Percentiles rank a stretch among this genome's conserved stretches.
Evolutionary conservation across 1,140 invertebrate genomes (phyloP).

Genomic region (Leptopilina boulardi): DNA sequence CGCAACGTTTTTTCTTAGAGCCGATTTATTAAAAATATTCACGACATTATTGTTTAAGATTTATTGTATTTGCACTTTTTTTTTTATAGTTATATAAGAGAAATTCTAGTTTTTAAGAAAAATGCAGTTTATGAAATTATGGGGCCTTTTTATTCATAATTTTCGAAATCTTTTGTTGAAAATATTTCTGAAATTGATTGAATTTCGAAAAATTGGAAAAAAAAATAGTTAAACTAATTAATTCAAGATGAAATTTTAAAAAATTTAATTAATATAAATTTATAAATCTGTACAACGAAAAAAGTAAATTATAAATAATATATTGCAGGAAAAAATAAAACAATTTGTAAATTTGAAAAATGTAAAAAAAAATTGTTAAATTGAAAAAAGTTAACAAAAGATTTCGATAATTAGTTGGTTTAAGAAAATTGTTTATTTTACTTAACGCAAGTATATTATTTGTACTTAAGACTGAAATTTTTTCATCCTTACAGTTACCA

Average conservation of each 20-base stretch:
- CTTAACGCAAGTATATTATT: slow-evolving; percentile 12
- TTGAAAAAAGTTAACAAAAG: not conserved
- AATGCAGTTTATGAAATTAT: not conserved
- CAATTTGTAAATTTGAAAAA: not conserved
- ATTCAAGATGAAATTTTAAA: no score
- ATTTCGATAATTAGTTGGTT: not conserved
- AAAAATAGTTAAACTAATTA: no score
- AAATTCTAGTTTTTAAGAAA: not conserved
- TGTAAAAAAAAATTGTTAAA: not conserved
- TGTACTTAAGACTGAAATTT: slow-evolving; percentile 33
- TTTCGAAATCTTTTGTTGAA: not conserved
- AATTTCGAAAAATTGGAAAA: not conserved
- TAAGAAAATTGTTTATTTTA: not conserved
- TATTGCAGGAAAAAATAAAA: not conserved
- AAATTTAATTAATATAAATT: no score
- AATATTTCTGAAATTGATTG: no score
- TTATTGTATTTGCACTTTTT: not conserved
- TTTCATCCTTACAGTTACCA: slow-evolving; percentile 1
- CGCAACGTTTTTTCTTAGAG: no score
- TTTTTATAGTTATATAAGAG: not conserved
- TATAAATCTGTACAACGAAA: no score
- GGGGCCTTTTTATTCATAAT: slow-evolving; percentile 9
- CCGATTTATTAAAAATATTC: not conserved
- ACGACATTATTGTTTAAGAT: not conserved
- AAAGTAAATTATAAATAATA: no score